Evolutionary conservation across 92 coral and sea anemone genomes (phyloP), one percentile per base, ranked within the genome.

Genomic region (Diadumene lineata): DNA sequence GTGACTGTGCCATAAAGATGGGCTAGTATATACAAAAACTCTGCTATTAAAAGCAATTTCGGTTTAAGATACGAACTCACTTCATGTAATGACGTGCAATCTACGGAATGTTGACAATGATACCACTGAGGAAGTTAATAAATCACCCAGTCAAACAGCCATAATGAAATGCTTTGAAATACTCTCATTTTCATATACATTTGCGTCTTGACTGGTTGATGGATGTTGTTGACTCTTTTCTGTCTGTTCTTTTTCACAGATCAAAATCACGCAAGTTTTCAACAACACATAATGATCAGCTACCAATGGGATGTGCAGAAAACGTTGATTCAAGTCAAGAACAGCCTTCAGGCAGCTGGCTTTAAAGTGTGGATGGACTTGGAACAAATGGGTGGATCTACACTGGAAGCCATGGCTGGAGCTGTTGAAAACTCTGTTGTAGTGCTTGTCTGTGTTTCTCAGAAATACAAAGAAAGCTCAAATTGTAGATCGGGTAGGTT

Each of bases 331-430:
- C 92, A 86, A 67, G 73, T 90, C 21, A 90, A 83, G 75, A 83
- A 72, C 84, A 71, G 73, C 63, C 84, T 90, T 0, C 88, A 90
- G 81, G 77, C 89, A 11, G 81, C 81, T 13, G 96, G 96, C 29
- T 90, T 56, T 80, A 86, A 76, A 16, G 96, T 90, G 76, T 90
- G 96, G 96, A 90, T 90, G 92, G 96, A 90, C 69, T 62, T 90
- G 26, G 96, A 90, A 50, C 86, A 90, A 68, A 90, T 90, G 96
- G 96, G 96, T 11, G 96, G 96, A 30, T 90, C 96, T 51, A 90
- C 96, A 19, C 81, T 90, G 33, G 91, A 86, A 61, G 86, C 91
- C 68, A 90, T 90, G 96, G 96, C 96, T 25, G 72, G 51, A 10
- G 96, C 96, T 34, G 96, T 90, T 46, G 96, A 90, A 79, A 70